Conservation (phyloP, 2,888 invertebrate genomes). For the Latrodectus elegans region DNA sequence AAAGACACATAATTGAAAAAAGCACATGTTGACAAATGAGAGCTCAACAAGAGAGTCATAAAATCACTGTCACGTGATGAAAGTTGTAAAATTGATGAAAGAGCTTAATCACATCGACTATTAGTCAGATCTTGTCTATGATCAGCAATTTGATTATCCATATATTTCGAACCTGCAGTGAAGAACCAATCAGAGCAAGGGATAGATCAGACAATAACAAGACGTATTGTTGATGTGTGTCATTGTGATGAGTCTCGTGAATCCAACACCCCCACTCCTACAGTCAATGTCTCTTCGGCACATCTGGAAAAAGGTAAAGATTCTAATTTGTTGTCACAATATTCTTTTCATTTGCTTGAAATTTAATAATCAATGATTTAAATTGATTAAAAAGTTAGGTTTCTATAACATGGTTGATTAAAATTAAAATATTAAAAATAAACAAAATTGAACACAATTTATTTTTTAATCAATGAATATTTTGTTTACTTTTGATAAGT, state of each 20-base stretch:
- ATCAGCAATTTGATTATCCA: conserved; percentile 55
- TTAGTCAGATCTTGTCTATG: conserved; percentile 53
- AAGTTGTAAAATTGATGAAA: conserved; percentile 51
- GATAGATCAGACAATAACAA: conserved; percentile 44
- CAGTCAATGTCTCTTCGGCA: conserved; percentile 2
- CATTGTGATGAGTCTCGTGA: conserved; percentile 29
- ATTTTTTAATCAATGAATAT: no score
- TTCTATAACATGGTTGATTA: no score
- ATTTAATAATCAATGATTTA: no score
- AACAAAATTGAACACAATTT: no score
- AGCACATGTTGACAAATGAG: no score
- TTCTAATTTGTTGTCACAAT: no score
- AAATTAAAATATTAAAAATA: no score
- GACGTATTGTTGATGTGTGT: conserved; percentile 39
- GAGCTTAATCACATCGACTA: conserved; percentile 39
- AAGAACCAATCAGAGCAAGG: conserved; percentile 53
- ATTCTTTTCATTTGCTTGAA: no score
- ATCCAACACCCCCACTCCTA: background rate
- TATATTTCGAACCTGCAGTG: conserved; percentile 26
- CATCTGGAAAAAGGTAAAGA: conserved; percentile 15
- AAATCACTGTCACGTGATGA: conserved; percentile 40
- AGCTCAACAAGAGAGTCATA: conserved; percentile 9
- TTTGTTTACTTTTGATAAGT: no score
- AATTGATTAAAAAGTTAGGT: no score
- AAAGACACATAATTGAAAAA: no score